Percentiles rank a stretch among this genome's conserved stretches.
These are phyloP conservation scores for Smutsia gigantea DNA, from an alignment of 2,797 vertebrate species.

Conservation along the genomic window DNA sequence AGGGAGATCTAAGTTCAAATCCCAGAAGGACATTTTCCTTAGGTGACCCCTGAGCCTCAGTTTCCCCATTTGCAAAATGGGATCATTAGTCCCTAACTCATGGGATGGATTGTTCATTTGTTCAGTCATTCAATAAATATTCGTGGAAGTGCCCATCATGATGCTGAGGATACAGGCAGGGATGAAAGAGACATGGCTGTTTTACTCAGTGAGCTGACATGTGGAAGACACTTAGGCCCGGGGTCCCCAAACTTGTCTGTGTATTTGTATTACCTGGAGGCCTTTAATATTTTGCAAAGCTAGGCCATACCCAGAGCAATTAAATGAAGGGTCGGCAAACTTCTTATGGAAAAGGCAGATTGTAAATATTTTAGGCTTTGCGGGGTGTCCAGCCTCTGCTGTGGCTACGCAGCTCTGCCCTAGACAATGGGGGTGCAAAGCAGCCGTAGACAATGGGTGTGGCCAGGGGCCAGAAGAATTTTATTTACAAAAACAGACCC, in stretches of 20 bases:
- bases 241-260: neutral
- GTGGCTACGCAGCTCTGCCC: neutral
- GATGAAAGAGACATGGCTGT: neutral
- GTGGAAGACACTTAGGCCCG: rapidly evolving
- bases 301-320: neutral
- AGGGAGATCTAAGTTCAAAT: neutral
- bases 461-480: neutral
- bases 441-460: neutral
- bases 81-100: neutral
- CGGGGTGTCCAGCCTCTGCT: neutral
- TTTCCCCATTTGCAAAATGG: neutral
- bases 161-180: neutral
- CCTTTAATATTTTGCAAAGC: neutral
- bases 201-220: neutral
- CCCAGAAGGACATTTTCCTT: neutral
- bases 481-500: neutral
- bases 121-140: neutral
- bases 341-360: neutral
- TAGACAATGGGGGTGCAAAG: neutral
- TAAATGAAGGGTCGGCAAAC: neutral
- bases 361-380: neutral
- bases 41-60: neutral
- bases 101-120: neutral
- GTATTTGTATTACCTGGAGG: neutral
- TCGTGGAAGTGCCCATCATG: neutral